Evolutionary conservation across 1,140 invertebrate genomes (phyloP).

Genomic region (Bombus affinis): DNA sequence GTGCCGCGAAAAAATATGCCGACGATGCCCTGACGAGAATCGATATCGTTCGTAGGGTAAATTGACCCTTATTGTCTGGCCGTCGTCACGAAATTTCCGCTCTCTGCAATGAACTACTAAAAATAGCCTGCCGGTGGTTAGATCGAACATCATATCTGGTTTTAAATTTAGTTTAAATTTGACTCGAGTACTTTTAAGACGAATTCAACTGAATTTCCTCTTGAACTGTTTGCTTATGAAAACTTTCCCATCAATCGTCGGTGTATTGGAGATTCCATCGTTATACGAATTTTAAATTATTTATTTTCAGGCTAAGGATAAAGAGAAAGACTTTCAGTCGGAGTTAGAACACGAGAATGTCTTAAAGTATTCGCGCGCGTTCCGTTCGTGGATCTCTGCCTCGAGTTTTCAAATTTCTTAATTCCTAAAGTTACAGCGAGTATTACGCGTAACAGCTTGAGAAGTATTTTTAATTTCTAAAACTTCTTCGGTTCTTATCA

Average conservation of each 20-base stretch:
- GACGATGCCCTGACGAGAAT: conserved; percentile 49
- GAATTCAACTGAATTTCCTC: background rate
- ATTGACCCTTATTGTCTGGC: conserved; percentile 39
- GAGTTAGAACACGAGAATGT: background rate
- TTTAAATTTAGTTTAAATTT: background rate
- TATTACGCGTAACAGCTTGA: no score
- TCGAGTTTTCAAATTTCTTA: background rate
- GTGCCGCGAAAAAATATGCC: conserved; percentile 52
- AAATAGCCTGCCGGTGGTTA: background rate
- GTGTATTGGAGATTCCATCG: background rate
- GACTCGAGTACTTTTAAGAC: background rate
- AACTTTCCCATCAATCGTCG: no score
- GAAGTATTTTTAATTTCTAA: background rate
- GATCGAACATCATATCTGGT: background rate
- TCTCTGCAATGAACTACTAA: background rate
- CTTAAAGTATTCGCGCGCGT: background rate
- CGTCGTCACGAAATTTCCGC: conserved; percentile 22
- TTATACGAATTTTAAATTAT: background rate
- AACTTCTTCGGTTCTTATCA: no score
- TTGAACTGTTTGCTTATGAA: background rate
- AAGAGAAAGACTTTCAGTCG: background rate
- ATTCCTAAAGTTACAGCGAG: background rate
- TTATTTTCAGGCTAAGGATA: no score
- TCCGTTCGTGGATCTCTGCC: background rate
- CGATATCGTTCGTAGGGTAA: conserved; percentile 53